Base-by-base conservation (phyloP, 2,797 vertebrate genomes). In the Leontopithecus rosalia region DNA sequence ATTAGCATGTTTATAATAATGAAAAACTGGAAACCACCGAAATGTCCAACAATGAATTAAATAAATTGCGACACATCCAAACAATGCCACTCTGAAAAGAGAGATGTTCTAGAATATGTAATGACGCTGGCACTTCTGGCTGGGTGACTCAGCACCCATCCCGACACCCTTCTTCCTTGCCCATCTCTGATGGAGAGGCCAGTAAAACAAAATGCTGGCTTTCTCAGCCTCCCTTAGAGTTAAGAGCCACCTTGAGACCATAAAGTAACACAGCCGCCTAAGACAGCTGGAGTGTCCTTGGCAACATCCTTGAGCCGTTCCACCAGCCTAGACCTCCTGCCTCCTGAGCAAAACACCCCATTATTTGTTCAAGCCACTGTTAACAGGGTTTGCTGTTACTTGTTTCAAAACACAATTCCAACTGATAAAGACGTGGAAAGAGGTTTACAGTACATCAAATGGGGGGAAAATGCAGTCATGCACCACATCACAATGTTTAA, bases 301-400 rank as follows among this genome's bases (percentile, higher is more conserved):
- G 19, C 17, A 17, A 70, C 0, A 2, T 87, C 41, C 67, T 93
- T 30, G n/a, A 82, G n/a, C 48, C 41, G 15, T 50, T 67, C 55
- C 46, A 57, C n/a, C 33, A 48, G 64, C 57, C 48, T 58, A 50
- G 14, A 61, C 13, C 41, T 57, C 82, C 46, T 50, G 4, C 24
- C n/a, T 6, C 26, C 24, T 50, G 41, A 88, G 41, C 43, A 50
- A 94, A 87, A 83, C 26, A 41, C 17, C 39, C 24, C 17, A 52
- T 61, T 61, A 72, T 52, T 52, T 57, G 67, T 86, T 90, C 55
- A 77, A 76, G 76, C 57, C 81, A 75, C n/a, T 82, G 13, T 33
- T 91, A 64, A 79, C 36, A 73, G 90, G 30, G 50, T 76, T 90
- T 94, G 64, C 50, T 88, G 19, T 88, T 77, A 90, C 20, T 55